Conservation (phyloP, 2,797 vertebrate genomes). For the Silurus aristotelis region DNA sequence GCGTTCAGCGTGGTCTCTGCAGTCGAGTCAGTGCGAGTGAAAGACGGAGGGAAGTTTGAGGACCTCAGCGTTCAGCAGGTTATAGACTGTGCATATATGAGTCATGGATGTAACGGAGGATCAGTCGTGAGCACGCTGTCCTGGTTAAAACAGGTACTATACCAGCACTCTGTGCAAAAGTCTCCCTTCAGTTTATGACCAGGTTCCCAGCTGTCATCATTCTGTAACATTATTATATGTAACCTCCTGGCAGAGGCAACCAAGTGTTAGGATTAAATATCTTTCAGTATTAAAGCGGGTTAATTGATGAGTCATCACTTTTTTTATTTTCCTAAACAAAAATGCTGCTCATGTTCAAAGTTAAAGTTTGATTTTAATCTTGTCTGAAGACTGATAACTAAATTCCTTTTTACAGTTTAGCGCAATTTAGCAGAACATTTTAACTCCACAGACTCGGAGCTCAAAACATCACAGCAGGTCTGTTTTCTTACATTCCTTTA, state of each 20-base stretch:
- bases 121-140: slow-evolving; percentile 74
- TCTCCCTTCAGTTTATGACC: not conserved
- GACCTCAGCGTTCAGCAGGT: slow-evolving; percentile 90
- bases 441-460: too few species aligned
- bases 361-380: too few species aligned
- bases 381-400: too few species aligned
- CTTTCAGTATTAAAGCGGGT: not conserved
- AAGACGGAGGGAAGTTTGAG: slow-evolving; percentile 71
- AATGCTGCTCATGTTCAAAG: not conserved
- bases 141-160: slow-evolving; percentile 81
- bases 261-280: not conserved
- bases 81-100: slow-evolving; percentile 85
- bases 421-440: not conserved
- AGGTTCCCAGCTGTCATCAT: too few species aligned
- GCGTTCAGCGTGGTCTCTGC: slow-evolving; percentile 88
- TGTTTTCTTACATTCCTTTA: not conserved
- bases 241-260: not conserved
- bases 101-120: slow-evolving; percentile 83
- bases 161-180: not conserved
- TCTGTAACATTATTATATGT: too few species aligned
- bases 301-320: not conserved
- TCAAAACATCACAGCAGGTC: too few species aligned
- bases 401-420: too few species aligned
- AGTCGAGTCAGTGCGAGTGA: slow-evolving; percentile 80
- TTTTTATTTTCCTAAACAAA: not conserved